Evolutionary conservation across 2,888 invertebrate species (phyloP).

Genomic region (Petrolisthes cinctipes): DNA sequence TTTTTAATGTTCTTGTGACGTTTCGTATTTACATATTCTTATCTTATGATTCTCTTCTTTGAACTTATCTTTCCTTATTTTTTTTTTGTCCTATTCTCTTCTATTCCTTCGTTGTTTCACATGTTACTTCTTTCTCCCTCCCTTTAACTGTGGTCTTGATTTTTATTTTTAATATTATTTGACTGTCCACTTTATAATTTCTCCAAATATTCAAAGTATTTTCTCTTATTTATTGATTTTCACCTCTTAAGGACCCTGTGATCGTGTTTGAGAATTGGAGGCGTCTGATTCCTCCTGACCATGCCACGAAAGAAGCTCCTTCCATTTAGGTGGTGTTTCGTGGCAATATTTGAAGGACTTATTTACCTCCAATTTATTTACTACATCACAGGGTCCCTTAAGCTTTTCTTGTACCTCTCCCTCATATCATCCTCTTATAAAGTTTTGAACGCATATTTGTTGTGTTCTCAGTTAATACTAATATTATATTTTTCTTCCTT

Average conservation of each 20-base stretch:
- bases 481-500: background rate
- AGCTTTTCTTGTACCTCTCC: background rate
- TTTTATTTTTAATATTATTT: slow-evolving; percentile 11
- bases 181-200: background rate
- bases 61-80: background rate
- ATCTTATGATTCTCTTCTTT: background rate
- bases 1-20: background rate
- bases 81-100: background rate
- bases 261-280: too few species aligned
- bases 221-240: background rate
- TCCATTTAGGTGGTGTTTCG: too few species aligned
- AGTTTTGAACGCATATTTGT: too few species aligned
- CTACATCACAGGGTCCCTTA: background rate
- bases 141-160: background rate
- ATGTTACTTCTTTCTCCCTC: background rate
- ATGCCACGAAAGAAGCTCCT: too few species aligned
- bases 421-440: too few species aligned
- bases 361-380: too few species aligned
- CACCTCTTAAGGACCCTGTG: background rate
- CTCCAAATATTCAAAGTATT: background rate
- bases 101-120: background rate
- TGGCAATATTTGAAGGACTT: too few species aligned
- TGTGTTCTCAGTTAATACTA: too few species aligned
- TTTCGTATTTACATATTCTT: background rate
- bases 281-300: too few species aligned